Evolutionary conservation across 2,113 vertebrate species (phyloP), one percentile per base, ranked within the genome.

Genomic region (Galeopterus variegatus): DNA sequence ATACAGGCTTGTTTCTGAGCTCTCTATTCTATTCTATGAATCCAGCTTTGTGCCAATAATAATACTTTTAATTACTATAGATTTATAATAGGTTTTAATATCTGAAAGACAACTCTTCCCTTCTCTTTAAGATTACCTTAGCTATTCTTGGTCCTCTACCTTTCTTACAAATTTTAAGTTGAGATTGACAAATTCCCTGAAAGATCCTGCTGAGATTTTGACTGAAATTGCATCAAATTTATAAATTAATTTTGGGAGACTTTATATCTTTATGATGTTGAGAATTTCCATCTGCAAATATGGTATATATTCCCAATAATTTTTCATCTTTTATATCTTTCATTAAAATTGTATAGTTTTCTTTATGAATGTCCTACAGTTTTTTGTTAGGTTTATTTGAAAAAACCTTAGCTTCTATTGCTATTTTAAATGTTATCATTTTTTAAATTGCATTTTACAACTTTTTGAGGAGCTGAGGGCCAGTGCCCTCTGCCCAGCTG

Each of bases 261-360:
- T 89, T 96, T 90, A 82, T 84, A 85, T 79, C 48, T 93, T 95
- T 81, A 92, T 88, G 65, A 94, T 95, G 64, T 73, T 96, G 76
- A 84, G 65, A 90, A 93, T 93, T 77, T 12, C 13, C 24, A 88
- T 26, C 33, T 88, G 81, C 11, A 81, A 84, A 82, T 92, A 67
- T 5, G 6, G 85, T 24, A 24, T 85, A 84, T 79, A 67, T 85
- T 91, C 21, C 15, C 15, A 31, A 52, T 95, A 77, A 90, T 70
- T 93, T 79, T 24, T 88, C 36, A 84, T 88, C 84, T 93, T 94
- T 93, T 90, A 79, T 83, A 48, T 58, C 50, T 96, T 75, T 96
- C 58, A 79, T 48, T 86, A 69, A 93, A 93, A 67, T 79, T 92
- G 3, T 88, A 36, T 91, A 83, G 12, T 58, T 79, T 89, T 84